Evolutionary conservation across 2,113 vertebrate genomes (phyloP).

Genomic region (Damaliscus lunatus): DNA sequence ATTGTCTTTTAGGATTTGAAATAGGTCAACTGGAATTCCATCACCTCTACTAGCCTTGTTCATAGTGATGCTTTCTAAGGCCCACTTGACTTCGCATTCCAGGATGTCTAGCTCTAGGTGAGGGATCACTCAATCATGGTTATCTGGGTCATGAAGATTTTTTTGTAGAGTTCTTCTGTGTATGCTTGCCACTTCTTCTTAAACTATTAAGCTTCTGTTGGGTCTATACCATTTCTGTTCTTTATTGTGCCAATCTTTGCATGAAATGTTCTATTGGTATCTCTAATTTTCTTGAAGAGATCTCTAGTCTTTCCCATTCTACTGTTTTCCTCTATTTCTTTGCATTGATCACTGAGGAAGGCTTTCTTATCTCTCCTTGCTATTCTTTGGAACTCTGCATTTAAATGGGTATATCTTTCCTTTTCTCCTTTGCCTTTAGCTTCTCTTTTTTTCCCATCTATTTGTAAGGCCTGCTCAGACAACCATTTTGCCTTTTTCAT

Average conservation of each 20-base stretch:
- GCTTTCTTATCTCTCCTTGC: not conserved
- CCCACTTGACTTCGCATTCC: not conserved
- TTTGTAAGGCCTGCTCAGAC: no score
- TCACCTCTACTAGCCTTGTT: not conserved
- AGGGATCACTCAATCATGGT: not conserved
- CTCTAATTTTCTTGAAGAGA: not conserved
- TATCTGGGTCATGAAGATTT: not conserved
- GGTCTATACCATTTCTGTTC: not conserved
- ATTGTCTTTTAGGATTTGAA: not conserved
- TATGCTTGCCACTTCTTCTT: not conserved
- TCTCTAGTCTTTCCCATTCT: not conserved
- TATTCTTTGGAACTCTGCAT: not conserved
- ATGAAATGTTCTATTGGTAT: not conserved
- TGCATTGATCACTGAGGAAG: not conserved
- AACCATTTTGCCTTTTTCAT: not conserved
- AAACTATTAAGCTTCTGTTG: not conserved
- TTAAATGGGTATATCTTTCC: not conserved
- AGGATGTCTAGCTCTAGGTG: not conserved
- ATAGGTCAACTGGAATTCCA: not conserved
- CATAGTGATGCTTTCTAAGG: not conserved
- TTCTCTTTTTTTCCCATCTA: not conserved
- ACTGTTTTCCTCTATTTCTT: not conserved
- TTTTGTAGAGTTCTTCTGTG: not conserved
- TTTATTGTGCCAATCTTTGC: not conserved
- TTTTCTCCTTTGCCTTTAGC: not conserved